phyloP scores from a whole-genome alignment of 2,113 vertebrate species.

The Heterocephalus glaber region DNA sequence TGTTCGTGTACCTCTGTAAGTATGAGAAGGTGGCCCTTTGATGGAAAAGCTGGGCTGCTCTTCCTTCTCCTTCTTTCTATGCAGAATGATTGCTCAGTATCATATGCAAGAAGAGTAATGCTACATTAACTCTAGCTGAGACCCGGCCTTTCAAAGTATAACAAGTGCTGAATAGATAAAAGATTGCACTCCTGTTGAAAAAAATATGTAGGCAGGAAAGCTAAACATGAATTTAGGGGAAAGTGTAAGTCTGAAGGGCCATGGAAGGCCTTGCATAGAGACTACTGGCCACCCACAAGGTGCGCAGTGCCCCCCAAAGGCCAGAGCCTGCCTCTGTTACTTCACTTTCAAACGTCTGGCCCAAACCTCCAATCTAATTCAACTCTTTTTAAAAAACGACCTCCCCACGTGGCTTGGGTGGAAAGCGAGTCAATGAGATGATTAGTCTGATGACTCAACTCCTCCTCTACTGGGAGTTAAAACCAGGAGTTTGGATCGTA shows the following conservation, averaged over 20 bases:
- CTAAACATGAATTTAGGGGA: neutral
- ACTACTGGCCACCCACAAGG: neutral
- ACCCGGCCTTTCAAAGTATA: neutral
- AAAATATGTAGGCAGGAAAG: neutral
- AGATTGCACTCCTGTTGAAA: neutral
- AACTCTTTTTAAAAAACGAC: neutral
- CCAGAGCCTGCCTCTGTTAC: neutral
- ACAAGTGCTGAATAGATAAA: neutral
- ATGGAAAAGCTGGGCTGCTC: neutral
- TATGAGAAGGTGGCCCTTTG: neutral
- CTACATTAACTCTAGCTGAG: neutral
- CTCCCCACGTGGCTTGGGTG: neutral
- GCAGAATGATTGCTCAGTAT: accelerated
- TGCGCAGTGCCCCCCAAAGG: conserved; percentile 66
- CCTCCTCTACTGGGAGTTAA: neutral
- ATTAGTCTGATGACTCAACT: neutral
- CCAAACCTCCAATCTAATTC: neutral
- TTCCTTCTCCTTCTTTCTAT: neutral
- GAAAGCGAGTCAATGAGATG: neutral
- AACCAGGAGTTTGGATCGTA: neutral
- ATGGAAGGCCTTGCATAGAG: neutral
- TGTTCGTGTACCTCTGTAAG: neutral
- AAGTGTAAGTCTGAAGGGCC: neutral
- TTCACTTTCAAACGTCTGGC: neutral
- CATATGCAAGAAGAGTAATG: neutral